Evolutionary conservation across 2,888 invertebrate species (phyloP), one percentile per base, ranked within the genome.

Genomic region (Apotomis capreana): DNA sequence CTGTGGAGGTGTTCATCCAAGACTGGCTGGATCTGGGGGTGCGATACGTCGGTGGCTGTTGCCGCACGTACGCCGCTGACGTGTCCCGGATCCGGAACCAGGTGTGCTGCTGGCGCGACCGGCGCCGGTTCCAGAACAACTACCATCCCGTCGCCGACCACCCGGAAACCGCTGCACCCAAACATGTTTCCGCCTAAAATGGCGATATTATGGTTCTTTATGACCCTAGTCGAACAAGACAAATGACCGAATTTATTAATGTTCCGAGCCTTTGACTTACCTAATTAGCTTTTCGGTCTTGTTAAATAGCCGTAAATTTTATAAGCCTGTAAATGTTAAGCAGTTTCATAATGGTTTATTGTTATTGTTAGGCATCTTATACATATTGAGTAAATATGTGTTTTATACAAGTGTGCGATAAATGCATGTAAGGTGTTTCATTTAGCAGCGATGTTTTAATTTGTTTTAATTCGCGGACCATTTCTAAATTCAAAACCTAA

Each of bases 21-120:
- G 95, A 96, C 80, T 99, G 98, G 98, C 86, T 97, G 68, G 94
- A 96, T 71, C 87, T 96, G 60, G 98, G 98, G 0, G 97, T 97
- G 51, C 95, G 95, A 68, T 97, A 97, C 86, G 95, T 99, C 59
- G 98, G 99, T 36, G 99, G 99, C 0, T 99, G 99, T 81, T 99
- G 99, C 87, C 94, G 98, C 77, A 97, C 98, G 0, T 96, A 96
- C 80, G 96, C 98, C 0, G 94, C 95, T 0, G 97, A 98, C 84
- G 96, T 98, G 51, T 93, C 94, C 9, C 94, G 95, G 77, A 97
- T 98, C 79, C 94, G 95, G 69, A 94, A 95, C 79, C 94, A 95
- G 76, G 95, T 96, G 70, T 86, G 87, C 77, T 89, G 90, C 79
- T 94, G 94, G 94, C 84, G 89, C 8, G 92, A 92, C 78, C 90